Evolutionary conservation across 2,888 invertebrate species (phyloP), one percentile per base, ranked within the genome.

Genomic region (Platynereis dumerilii): DNA sequence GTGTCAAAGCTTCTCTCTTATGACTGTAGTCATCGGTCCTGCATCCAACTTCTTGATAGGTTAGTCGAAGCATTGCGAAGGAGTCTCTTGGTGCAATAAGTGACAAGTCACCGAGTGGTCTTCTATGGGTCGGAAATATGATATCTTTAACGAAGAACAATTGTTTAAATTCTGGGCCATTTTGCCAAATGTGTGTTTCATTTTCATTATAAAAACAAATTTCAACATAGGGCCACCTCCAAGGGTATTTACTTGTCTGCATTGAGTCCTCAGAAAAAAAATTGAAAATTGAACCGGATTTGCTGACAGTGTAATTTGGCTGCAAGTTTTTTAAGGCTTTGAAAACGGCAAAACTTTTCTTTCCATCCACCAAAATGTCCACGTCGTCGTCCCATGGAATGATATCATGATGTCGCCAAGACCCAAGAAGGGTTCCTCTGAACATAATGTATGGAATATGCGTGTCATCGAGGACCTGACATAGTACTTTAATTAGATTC

Each of bases 331-430:
- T 48, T 48, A 48, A 22, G n/a, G 48, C 48, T 10, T n/a, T 20
- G 17, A 20, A 48, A 12, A 48, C 7, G 7, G 7, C 7, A 20
- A 10, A n/a, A 48, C 48, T 5, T 5, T 5, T n/a, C 17, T n/a
- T 48, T n/a, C 22, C 20, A 48, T 48, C n/a, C 5, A 22, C 48
- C 48, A 48, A 20, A n/a, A 48, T 22, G 17, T 48, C 48, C 5
- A 48, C 7, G 48, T 48, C 48, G 17, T 48, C 48, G 17, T 48
- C 48, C 48, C 48, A 48, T 10, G 48, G 48, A 20, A 48, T 48
- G 48, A 48, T 48, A 22, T 48, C 48, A 48, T 48, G 48, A 48
- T 48, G 48, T 5, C 48, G 48, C 3, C 3, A 48, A n/a, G 48
- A 48, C 7, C 48, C 48, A n/a, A 48, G 48, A n/a, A 48, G 48